Evolutionary conservation across 2,797 vertebrate genomes (phyloP), one percentile per base, ranked within the genome.

Genomic region (Rhinophrynus dorsalis): DNA sequence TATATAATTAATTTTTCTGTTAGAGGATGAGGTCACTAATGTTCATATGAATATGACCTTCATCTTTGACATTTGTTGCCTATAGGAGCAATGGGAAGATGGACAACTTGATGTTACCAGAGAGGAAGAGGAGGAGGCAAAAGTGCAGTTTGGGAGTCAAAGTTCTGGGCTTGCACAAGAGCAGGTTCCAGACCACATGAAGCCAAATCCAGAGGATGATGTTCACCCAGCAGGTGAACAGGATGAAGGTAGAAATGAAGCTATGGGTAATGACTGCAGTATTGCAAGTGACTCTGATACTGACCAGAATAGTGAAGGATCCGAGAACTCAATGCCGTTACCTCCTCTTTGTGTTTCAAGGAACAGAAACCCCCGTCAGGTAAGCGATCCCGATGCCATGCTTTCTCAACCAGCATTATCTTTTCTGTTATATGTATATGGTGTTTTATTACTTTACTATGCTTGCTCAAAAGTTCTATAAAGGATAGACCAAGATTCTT

Each of bases 261-360:
- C 2, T 2, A 23, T 47, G 6, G 60, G 65, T 18, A 59, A 65
- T 40, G 42, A 32, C 9, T 42, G 33, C 20, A 59, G 51, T 21
- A 37, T 51, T 1, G 4, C 52, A 42, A 72, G 61, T 52, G 68
- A 72, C 33, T 72, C 52, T 20, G 68, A 64, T 27, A 32, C 60
- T 21, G 68, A 65, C 5, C 51, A 65, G 17, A 64, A 72, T 20
- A 59, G 33, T 15, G 23, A 72, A 50, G 54, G 20, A 7, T 58
- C 10, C 26, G 32, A 29, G 5, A 32, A 64, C 17, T 13, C 42
- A n/a, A 9, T 51, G 11, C 42, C 54, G 2, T 5, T 17, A 29
- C 27, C 42, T 7, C n/a, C 60, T 64, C 21, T n/a, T 27, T 13
- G 38, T 29, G 17, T 33, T 12, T 24, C n/a, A 12, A 29, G 44